A percentile compares a stretch with the other conserved stretches of the same genome.
These are phyloP conservation scores for Hermaeophaga mercurialis DNA, from an alignment of 2,888 invertebrate species.

Conservation along the genomic window DNA sequence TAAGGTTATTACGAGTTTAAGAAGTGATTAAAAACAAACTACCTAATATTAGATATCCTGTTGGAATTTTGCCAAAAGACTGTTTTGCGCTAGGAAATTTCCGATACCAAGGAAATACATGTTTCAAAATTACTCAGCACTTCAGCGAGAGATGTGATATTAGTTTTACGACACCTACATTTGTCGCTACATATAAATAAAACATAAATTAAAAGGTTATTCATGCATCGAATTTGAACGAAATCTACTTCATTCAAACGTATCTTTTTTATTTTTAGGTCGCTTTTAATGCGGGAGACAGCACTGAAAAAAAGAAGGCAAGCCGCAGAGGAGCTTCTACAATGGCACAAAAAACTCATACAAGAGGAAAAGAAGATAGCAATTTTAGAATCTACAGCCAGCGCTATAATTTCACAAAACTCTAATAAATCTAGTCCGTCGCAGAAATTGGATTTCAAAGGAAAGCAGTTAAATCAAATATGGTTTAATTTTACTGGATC, in stretches of 20 bases:
- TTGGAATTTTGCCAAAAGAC: conserved; percentile 52
- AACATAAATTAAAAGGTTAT: conserved; percentile 27
- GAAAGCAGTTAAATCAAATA: conserved; percentile 56
- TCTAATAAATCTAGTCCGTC: conserved; percentile 31
- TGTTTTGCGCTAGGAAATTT: conserved; percentile 53
- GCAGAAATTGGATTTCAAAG: conserved; percentile 46
- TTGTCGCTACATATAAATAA: conserved; percentile 38
- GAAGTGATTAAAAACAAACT: conserved; percentile 53
- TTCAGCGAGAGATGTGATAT: conserved; percentile 43
- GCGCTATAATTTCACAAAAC: conserved; percentile 47
- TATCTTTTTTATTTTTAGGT: conserved; percentile 44
- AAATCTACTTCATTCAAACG: background rate
- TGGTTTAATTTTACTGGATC: conserved; percentile 58
- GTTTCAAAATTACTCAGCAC: conserved; percentile 53
- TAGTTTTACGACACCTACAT: conserved; percentile 41
- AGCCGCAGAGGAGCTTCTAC: conserved; percentile 60
- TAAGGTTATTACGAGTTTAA: conserved; percentile 48
- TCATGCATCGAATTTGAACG: too few species aligned
- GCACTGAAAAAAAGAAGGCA: conserved; percentile 58
- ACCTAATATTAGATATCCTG: conserved; percentile 58
- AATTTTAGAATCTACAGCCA: conserved; percentile 58
- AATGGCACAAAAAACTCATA: conserved; percentile 62
- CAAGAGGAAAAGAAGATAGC: conserved; percentile 61
- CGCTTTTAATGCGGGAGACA: conserved; percentile 59
- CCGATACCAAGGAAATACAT: conserved; percentile 52